Base-by-base conservation (phyloP, 1,140 invertebrate genomes). In the Macrocentrus cingulum region DNA sequence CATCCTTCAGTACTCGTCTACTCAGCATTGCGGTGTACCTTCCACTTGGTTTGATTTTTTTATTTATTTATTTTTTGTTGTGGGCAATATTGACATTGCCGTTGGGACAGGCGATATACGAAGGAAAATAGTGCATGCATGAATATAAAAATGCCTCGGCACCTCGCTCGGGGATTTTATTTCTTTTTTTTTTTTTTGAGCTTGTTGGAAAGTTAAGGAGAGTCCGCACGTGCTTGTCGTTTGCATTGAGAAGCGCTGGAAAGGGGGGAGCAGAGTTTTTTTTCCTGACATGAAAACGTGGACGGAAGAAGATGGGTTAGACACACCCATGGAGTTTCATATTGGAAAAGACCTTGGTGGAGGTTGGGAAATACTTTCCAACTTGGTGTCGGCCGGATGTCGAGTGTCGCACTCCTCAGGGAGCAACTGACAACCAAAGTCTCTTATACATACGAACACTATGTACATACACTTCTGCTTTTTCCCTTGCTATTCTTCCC, bases 261-360 rank as follows among this genome's bases (percentile, higher is more conserved):
- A 34, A 34, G 29, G 11, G 6, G 11, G 29, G 29, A 11, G 29
- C 29, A 34, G 8, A 39, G 36, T n/a, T 15, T 39, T 8, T 39
- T 39, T 13, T 4, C 7, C 3, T 8, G 36, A 11, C 8, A 39
- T 39, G 36, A n/a, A 3, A 13, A 8, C 36, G 13, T 11, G 36
- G 3, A 5, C 25, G 25, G 25, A 29, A 29, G 25, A 29, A 29
- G 25, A 4, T 9, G 4, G 25, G 4, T 9, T 29, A 13, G 11
- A 11, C 15, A 39, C 36, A 39, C 25, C 11, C n/a, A 11, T 29
- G 22, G 6, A 25, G 11, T 11, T 53, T 48, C 41, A 34, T 48
- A 46, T 48, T 36, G 44, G 34, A 56, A 56, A 56, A 56, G 54
- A 57, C 55, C n/a, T n/a, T n/a, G n/a, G n/a, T n/a, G n/a, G 45